A percentile compares a stretch with the other conserved stretches of the same genome.
phyloP scores from a whole-genome alignment of 2,888 invertebrate species.

The Alcis repandata region DNA sequence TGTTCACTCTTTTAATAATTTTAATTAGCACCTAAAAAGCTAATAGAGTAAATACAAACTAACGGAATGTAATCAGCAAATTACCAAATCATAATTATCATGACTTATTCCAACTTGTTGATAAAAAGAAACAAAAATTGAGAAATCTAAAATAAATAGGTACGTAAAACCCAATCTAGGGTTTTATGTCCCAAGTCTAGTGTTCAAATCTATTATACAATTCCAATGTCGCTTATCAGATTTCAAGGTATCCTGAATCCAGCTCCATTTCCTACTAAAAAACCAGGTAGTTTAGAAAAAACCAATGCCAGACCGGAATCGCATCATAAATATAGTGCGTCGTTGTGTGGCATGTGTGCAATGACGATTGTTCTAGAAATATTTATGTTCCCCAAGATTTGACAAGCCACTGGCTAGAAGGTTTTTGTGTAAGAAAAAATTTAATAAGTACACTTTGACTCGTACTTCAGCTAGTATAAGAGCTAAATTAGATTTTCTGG shows the following conservation, averaged over 20 bases:
- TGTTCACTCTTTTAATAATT: too few species aligned
- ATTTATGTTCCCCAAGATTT: too few species aligned
- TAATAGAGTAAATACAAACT: too few species aligned
- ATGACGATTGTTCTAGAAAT: neutral
- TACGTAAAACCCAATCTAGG: neutral
- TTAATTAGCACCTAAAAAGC: too few species aligned
- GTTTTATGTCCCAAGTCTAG: slow-evolving; percentile 20
- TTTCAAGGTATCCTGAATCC: slow-evolving; percentile 31
- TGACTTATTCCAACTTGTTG: neutral
- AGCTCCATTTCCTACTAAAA: slow-evolving; percentile 19
- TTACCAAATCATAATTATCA: too few species aligned
- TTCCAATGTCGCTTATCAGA: slow-evolving; percentile 30
- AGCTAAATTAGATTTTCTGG: too few species aligned
- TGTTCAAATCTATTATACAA: slow-evolving; percentile 30
- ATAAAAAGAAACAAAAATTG: neutral
- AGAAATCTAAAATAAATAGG: neutral
- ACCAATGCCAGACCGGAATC: slow-evolving; percentile 21
- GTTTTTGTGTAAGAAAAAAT: too few species aligned
- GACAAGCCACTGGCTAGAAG: too few species aligned
- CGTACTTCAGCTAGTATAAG: too few species aligned
- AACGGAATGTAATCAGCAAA: too few species aligned
- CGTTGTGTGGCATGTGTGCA: neutral
- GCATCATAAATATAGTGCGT: slow-evolving; percentile 15
- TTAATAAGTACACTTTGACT: too few species aligned
- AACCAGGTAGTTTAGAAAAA: slow-evolving; percentile 12